Percentiles rank a stretch among this genome's conserved stretches.
Evolutionary conservation across 1,140 invertebrate species (phyloP).

Genomic region (Ladona fulva): DNA sequence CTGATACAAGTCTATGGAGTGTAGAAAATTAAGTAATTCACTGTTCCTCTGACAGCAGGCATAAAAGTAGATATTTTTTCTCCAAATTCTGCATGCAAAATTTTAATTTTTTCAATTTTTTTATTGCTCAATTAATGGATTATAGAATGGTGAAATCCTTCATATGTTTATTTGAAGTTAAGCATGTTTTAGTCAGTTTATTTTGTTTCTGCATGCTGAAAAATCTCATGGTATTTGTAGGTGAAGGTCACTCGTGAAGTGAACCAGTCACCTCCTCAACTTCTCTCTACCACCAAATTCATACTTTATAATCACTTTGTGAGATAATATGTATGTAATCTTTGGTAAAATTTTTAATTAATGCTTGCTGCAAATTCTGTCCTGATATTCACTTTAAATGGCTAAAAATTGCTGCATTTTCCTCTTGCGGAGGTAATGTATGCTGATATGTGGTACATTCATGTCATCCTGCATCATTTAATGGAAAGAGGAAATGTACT

Average conservation of each 20-base stretch:
- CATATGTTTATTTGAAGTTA: background rate
- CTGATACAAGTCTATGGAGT: background rate
- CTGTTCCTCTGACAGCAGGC: too few species aligned
- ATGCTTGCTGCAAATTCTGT: background rate
- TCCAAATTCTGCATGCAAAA: background rate
- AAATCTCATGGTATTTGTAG: background rate
- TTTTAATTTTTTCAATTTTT: background rate
- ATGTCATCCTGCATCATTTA: too few species aligned
- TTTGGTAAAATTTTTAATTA: background rate
- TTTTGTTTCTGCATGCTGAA: background rate
- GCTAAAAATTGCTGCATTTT: too few species aligned
- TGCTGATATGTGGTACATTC: too few species aligned
- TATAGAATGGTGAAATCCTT: background rate
- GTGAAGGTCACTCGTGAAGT: background rate
- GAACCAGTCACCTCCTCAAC: background rate
- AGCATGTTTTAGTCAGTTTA: background rate
- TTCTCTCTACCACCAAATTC: slow-evolving; percentile 2
- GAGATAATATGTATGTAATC: background rate
- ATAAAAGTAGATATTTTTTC: background rate
- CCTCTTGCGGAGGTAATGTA: too few species aligned
- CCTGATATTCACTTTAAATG: background rate
- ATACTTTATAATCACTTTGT: background rate
- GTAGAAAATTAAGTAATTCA: too few species aligned
- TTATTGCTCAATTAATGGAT: background rate
- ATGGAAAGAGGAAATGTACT: too few species aligned